Conservation (phyloP, 1,140 invertebrate genomes). For the Eueides isabella region DNA sequence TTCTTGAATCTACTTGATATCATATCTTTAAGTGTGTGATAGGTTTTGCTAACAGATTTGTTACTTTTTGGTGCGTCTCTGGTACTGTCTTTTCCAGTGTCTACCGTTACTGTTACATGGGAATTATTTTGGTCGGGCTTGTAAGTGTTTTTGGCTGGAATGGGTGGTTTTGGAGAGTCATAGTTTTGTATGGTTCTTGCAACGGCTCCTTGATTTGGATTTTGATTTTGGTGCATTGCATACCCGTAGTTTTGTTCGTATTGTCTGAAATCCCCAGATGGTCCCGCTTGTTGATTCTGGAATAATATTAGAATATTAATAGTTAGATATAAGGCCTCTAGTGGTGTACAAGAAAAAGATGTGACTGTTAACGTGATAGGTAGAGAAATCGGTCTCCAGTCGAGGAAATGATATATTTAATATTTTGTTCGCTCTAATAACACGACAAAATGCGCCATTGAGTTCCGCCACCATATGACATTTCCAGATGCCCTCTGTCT, state of each 20-base stretch:
- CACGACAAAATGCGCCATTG: no score
- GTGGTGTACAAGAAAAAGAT: no score
- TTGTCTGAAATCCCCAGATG: slow-evolving; percentile 73
- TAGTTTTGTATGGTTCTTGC: slow-evolving; percentile 64
- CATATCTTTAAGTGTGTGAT: slow-evolving; percentile 92
- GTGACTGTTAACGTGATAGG: no score
- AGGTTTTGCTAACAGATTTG: slow-evolving; percentile 88
- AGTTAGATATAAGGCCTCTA: not conserved
- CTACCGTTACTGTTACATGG: slow-evolving; percentile 80
- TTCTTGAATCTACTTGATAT: slow-evolving; percentile 90
- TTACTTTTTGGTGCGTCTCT: slow-evolving; percentile 84
- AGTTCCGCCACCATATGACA: no score
- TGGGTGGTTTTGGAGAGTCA: slow-evolving; percentile 74
- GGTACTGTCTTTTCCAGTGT: slow-evolving; percentile 79
- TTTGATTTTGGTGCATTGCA: slow-evolving; percentile 72
- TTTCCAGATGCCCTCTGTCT: no score
- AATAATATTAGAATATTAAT: slow-evolving; percentile 25
- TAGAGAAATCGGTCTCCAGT: no score
- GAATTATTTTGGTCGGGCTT: slow-evolving; percentile 75
- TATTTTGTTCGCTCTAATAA: no score
- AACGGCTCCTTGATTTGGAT: slow-evolving; percentile 57
- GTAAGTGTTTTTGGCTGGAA: slow-evolving; percentile 68
- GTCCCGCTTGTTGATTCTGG: slow-evolving; percentile 73
- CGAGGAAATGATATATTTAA: no score
- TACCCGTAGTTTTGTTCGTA: slow-evolving; percentile 76